Evolutionary conservation across 1,140 invertebrate species (phyloP), one percentile per base, ranked within the genome.

Genomic region (Sweltsa coloradensis): DNA sequence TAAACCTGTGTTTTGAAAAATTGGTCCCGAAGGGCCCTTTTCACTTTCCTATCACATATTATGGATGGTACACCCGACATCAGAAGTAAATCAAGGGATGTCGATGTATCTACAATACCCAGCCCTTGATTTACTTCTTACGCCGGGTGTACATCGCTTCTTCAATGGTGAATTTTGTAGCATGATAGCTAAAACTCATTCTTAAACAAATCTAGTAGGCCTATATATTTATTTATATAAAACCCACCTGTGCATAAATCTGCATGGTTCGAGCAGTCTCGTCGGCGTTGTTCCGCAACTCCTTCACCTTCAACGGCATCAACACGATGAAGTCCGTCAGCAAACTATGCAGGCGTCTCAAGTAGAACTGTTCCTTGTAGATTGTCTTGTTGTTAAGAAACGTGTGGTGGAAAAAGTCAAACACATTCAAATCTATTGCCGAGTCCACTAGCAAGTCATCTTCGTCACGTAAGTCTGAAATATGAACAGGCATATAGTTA

Each of bases 291-390:
- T 81, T 83, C 34, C 84, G 67, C 36, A 92, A 63, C 59, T 89
- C 87, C 62, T 86, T 87, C 0, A 85, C 78, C 68, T 95, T 95
- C 25, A 90, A 69, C 26, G 93, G 91, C 88, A 96, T 90, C 26
- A 87, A 71, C 39, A 89, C 78, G 44, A 97, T 91, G 54, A 97
- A 95, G 63, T 97, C 92, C 1, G 88, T 90, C 36, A 97, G 73
- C 1, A 97, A 61, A 9, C 75, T 74, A 62, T 97, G 93, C 26
- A 96, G 71, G 41, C 87, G 75, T 34, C 83, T 75, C 53, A 89
- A 68, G 55, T 91, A 89, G 61, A 90, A 93, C 61, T 75, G 72
- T 67, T 87, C 87, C 49, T 75, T 70, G 52, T 78, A 76, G 37
- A 91, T 75, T 14, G 68, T 62, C 16, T 79, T 71, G 47, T 76